Conservation (phyloP, 2,797 vertebrate genomes). For the Sebastes wilsoni region DNA sequence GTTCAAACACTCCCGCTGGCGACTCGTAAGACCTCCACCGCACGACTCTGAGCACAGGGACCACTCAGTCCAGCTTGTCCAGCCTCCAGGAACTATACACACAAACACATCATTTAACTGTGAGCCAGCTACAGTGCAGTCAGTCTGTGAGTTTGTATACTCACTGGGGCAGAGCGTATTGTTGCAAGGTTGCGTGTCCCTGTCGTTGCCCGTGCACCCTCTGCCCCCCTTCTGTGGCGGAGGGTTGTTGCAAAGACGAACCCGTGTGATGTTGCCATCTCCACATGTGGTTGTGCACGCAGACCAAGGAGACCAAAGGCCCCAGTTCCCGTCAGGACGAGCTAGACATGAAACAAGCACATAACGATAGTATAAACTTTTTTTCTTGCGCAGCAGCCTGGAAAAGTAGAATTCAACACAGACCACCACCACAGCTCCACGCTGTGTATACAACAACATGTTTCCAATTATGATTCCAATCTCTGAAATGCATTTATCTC, state of each 20-base stretch:
- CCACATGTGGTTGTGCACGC: slow-evolving; percentile 95
- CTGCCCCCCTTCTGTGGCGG: slow-evolving; percentile 89
- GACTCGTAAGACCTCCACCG: slow-evolving; percentile 90
- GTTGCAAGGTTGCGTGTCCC: slow-evolving; percentile 85
- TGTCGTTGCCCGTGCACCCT: slow-evolving; percentile 85
- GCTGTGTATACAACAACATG: slow-evolving; percentile 29
- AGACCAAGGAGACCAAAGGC: slow-evolving; percentile 98
- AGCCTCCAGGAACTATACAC: slow-evolving; percentile 91
- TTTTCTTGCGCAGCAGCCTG: not conserved
- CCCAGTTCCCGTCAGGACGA: slow-evolving; percentile 91
- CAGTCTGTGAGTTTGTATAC: slow-evolving; percentile 4
- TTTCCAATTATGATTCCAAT: slow-evolving; percentile 49
- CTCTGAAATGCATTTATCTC: slow-evolving; percentile 24
- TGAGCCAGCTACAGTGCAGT: not conserved
- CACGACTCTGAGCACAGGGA: slow-evolving; percentile 90
- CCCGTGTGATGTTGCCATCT: slow-evolving; percentile 87
- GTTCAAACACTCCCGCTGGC: slow-evolving; percentile 88
- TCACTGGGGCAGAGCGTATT: slow-evolving; percentile 74
- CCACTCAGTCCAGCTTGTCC: slow-evolving; percentile 94
- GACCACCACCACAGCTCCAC: slow-evolving; percentile 2
- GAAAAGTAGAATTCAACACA: slow-evolving; percentile 18
- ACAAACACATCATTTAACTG: slow-evolving; percentile 14
- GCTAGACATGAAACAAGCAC: slow-evolving; percentile 72
- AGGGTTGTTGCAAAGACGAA: slow-evolving; percentile 94
- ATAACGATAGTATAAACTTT: not conserved